phyloP scores from a whole-genome alignment of 1,140 invertebrate species.

The Eciton burchellii region DNA sequence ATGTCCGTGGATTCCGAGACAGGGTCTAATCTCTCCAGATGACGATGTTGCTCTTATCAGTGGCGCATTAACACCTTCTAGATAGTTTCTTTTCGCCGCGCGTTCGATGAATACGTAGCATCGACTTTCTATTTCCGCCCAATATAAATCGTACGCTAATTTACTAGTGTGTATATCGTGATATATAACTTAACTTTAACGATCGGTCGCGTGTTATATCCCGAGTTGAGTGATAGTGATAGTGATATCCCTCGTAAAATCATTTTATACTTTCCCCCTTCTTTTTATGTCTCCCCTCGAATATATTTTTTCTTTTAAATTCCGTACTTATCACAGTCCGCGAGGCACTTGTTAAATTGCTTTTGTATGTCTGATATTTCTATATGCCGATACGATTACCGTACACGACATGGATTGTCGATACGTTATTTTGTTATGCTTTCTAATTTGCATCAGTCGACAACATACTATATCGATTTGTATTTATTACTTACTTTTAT shows the following conservation, averaged over 20 bases:
- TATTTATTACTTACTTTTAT: slow-evolving; percentile 19
- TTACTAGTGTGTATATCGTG: slow-evolving; percentile 58
- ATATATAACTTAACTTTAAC: slow-evolving; percentile 44
- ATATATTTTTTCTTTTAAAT: slow-evolving; percentile 5
- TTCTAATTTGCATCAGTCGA: slow-evolving; percentile 20
- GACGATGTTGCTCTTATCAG: slow-evolving; percentile 79
- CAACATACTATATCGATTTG: not conserved
- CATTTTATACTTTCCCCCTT: slow-evolving; percentile 14
- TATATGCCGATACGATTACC: slow-evolving; percentile 4
- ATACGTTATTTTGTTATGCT: slow-evolving; percentile 7
- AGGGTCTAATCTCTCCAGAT: slow-evolving; percentile 85
- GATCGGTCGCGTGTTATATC: slow-evolving; percentile 29
- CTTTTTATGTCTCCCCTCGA: not conserved
- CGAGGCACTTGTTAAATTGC: slow-evolving; percentile 2
- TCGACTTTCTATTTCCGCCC: slow-evolving; percentile 71
- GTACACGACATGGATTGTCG: not conserved
- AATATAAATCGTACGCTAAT: slow-evolving; percentile 64
- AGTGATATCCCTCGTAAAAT: not conserved
- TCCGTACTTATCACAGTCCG: slow-evolving; percentile 30
- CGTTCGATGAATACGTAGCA: slow-evolving; percentile 61
- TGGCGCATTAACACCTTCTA: slow-evolving; percentile 78
- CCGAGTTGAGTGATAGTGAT: slow-evolving; percentile 24
- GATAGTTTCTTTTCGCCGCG: slow-evolving; percentile 47
- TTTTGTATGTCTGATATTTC: slow-evolving; percentile 14
- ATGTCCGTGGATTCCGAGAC: slow-evolving; percentile 82